These are phyloP conservation scores for Penaeus vannamei DNA, from an alignment of 1,140 invertebrate genomes.

Conservation along the genomic window DNA sequence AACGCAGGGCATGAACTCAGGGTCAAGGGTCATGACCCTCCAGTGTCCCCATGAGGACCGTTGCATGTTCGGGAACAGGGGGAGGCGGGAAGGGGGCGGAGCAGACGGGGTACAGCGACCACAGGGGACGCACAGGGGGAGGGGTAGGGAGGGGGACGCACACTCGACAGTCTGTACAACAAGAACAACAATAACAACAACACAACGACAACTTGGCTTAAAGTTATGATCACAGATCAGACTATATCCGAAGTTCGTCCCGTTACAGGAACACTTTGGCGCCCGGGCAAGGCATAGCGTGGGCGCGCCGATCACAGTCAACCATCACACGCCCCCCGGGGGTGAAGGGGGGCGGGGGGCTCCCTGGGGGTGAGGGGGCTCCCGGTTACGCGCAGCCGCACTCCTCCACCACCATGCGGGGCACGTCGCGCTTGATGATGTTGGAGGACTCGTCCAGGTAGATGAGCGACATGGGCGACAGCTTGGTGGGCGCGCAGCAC, in stretches of 20 bases:
- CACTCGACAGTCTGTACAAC: conserved; percentile 57
- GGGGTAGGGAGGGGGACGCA: background rate
- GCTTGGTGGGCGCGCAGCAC: conserved; percentile 94
- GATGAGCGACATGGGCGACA: conserved; percentile 92
- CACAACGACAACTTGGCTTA: conserved; percentile 68
- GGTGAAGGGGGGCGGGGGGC: background rate
- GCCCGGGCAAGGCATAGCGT: conserved; percentile 45
- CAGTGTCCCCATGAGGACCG: background rate
- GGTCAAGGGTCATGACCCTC: too few relatives aligned
- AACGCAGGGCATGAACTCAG: too few relatives aligned
- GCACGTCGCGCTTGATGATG: conserved; percentile 93
- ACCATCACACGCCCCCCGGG: conserved; percentile 58
- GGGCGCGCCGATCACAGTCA: conserved; percentile 67
- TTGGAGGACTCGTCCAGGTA: conserved; percentile 92
- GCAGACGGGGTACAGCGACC: conserved; percentile 45
- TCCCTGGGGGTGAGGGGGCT: conserved; percentile 28
- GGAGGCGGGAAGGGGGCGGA: background rate
- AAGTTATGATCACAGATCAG: conserved; percentile 69
- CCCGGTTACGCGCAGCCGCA: conserved; percentile 81
- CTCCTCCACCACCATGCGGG: conserved; percentile 96
- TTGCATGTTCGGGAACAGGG: background rate
- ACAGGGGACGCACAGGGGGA: background rate
- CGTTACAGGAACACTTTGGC: conserved; percentile 58
- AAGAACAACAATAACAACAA: conserved; percentile 66
- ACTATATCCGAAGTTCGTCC: conserved; percentile 67